Evolutionary conservation across 2,797 vertebrate species (phyloP).

Genomic region (Menidia menidia): DNA sequence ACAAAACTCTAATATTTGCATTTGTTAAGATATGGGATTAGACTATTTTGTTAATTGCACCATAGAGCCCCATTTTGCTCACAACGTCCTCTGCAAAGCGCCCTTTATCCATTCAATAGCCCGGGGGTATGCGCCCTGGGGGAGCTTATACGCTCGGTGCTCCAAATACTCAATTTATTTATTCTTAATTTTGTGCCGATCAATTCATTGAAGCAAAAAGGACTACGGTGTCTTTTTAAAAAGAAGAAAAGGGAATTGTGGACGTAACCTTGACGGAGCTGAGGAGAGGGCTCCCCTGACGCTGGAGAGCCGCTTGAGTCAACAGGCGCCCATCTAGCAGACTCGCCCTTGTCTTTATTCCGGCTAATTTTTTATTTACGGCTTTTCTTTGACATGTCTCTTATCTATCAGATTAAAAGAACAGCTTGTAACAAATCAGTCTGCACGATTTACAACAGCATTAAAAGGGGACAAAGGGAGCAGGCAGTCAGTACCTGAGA

Average conservation of each 20-base stretch:
- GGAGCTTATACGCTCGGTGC: conserved; percentile 96
- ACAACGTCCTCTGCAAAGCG: conserved; percentile 93
- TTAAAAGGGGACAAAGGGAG: conserved; percentile 99
- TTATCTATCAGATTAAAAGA: conserved; percentile 99
- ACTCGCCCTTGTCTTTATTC: conserved; percentile 99
- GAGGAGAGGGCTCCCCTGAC: conserved; percentile 95
- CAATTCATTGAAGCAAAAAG: conserved; percentile 99
- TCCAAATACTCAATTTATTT: conserved; percentile 99
- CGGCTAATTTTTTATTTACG: conserved; percentile 99
- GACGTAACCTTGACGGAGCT: conserved; percentile 99
- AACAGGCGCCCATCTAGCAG: conserved; percentile 99
- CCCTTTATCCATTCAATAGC: conserved; percentile 96
- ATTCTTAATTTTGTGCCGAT: conserved; percentile 99
- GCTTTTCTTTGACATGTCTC: conserved; percentile 99
- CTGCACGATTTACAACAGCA: conserved; percentile 99
- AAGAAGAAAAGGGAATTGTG: conserved; percentile 99
- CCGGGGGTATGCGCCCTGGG: conserved; percentile 97
- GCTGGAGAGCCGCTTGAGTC: conserved; percentile 98
- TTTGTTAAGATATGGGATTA: conserved; percentile 99
- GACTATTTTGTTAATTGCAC: conserved; percentile 99
- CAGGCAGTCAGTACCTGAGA: conserved; percentile 99
- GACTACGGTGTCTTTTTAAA: conserved; percentile 99
- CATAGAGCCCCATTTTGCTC: conserved; percentile 94
- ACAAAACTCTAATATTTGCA: conserved; percentile 99
- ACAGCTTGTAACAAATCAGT: conserved; percentile 99